A percentile compares a stretch with the other conserved stretches of the same genome.
Conservation (phyloP, 2,797 vertebrate species). For the Hippoglossus hippoglossus region DNA sequence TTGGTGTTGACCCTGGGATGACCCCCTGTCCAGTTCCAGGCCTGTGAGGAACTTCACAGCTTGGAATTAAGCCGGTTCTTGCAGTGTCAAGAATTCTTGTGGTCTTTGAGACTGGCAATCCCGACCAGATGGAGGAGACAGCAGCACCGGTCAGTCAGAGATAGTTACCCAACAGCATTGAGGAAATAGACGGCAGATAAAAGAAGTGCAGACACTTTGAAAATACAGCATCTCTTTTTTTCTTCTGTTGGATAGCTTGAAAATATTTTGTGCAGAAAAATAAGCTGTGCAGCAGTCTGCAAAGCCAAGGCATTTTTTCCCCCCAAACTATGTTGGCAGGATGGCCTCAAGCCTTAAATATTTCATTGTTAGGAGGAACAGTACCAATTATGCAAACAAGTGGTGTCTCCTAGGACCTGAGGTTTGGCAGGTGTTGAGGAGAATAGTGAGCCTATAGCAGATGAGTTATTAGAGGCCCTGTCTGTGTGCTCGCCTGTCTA, state of each 20-base stretch:
- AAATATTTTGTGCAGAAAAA: constrained; percentile 37
- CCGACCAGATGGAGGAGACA: constrained; percentile 48
- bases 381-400: constrained; percentile 67
- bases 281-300: constrained; percentile 31
- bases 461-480: constrained; percentile 55
- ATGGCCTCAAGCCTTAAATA: constrained; percentile 48
- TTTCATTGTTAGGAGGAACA: constrained; percentile 52
- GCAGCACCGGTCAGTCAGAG: constrained; percentile 26
- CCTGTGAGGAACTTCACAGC: constrained; percentile 85
- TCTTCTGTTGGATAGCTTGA: constrained; percentile 28
- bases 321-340: constrained; percentile 39
- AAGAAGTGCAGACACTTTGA: constrained; percentile 43
- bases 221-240: constrained; percentile 40
- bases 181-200: constrained; percentile 36
- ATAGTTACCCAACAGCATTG: constrained; percentile 56
- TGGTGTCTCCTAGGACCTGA: constrained; percentile 49
- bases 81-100: constrained; percentile 75
- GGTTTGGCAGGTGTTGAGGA: constrained; percentile 58
- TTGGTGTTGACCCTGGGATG: constrained; percentile 74
- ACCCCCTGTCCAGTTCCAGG: constrained; percentile 79
- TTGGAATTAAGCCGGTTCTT: constrained; percentile 81
- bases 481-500: constrained; percentile 24
- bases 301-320: constrained; percentile 35
- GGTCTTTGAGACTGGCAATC: constrained; percentile 65
- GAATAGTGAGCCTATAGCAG: constrained; percentile 39